Evolutionary conservation across 1,140 invertebrate genomes (phyloP), one percentile per base, ranked within the genome.

Genomic region (Pararge aegeria): DNA sequence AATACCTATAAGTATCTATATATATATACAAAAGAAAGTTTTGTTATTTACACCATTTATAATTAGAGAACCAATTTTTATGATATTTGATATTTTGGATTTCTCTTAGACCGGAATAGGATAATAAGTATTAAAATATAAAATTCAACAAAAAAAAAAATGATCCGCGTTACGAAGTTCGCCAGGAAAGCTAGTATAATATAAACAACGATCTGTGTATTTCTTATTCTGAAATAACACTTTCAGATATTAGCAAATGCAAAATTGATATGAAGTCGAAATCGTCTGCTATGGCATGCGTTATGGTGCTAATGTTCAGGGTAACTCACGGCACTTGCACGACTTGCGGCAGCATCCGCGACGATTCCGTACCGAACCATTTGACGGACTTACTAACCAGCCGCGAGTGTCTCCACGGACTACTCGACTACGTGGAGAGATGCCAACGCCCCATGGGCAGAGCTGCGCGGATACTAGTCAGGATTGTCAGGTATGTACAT

Each of bases 401-500:
- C 4, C 57, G 62, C 4, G 83, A 89, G 9, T 85, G 85, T 24
- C 61, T 90, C 2, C 74, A 87, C 34, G 79, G 80, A 0, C 51
- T 90, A 5, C 55, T 90, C 10, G 78, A 90, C 48, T 87, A 90
- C 60, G 74, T 90, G 29, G 69, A 85, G 70, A 66, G 78, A 62
- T 79, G 78, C 72, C 80, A 82, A 64, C 60, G 80, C 42, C 80
- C 88, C 16, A 48, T 85, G 56, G 85, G 84, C 57, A 59, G 87
- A 52, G 90, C 90, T 4, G 83, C 85, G 5, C 72, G 77, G 13
- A 88, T 88, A 55, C 66, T 90, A 2, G 76, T 78, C 5, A 78
- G 76, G 61, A 75, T 91, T 20, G 69, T 89, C 44, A 88, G 86
- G 89, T 91, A 66, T 50, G 13, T 12, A 1, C 1, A 1, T 30